Conservation (phyloP, 2,888 invertebrate genomes). For the Dicycla oo region DNA sequence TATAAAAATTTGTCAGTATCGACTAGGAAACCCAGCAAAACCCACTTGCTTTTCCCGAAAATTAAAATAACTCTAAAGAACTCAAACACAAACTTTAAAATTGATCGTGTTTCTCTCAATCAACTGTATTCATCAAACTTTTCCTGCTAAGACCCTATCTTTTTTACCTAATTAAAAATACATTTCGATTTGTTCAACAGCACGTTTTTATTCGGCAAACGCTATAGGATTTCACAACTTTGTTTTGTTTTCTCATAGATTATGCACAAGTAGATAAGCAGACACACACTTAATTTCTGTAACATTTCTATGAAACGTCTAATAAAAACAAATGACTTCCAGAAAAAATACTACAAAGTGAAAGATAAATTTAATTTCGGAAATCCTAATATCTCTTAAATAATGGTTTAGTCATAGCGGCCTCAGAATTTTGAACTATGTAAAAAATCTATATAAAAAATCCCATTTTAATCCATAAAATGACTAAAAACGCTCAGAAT, state of each 20-base stretch:
- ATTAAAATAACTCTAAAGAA: not conserved
- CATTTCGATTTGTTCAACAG: slow-evolving; percentile 75
- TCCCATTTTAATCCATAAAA: too few species aligned
- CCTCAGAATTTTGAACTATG: too few species aligned
- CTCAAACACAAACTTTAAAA: slow-evolving; percentile 7
- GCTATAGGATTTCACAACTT: slow-evolving; percentile 30
- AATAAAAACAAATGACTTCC: too few species aligned
- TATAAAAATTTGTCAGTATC: slow-evolving; percentile 19
- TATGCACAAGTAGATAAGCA: slow-evolving; percentile 2
- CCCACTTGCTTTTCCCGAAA: not conserved
- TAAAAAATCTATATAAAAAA: too few species aligned
- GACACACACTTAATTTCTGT: not conserved
- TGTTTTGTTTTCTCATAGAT: slow-evolving; percentile 47
- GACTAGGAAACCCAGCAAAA: not conserved
- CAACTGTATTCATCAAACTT: slow-evolving; percentile 14
- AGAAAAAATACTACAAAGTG: too few species aligned
- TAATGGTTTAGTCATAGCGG: too few species aligned
- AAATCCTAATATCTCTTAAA: too few species aligned
- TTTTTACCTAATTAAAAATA: slow-evolving; percentile 70
- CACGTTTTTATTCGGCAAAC: slow-evolving; percentile 69
- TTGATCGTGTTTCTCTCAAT: not conserved
- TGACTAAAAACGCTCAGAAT: too few species aligned
- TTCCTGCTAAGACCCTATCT: slow-evolving; percentile 28
- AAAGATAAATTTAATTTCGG: too few species aligned
- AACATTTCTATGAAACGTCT: not conserved